Base-by-base conservation (phyloP, 1,140 invertebrate species). In the Megalonaias nervosa region DNA sequence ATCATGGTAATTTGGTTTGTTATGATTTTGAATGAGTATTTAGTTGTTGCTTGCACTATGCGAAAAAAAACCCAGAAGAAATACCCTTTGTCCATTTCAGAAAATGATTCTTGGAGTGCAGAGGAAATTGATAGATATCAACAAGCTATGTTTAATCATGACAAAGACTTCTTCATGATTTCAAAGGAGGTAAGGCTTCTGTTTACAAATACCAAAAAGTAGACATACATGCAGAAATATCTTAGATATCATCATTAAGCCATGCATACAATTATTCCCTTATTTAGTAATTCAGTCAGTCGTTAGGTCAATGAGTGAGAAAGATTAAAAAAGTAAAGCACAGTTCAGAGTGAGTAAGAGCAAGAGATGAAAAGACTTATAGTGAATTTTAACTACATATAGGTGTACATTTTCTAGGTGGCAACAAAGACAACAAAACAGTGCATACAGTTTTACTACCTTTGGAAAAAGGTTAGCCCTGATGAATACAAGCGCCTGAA, bases 401-500 rank as follows among this genome's bases (percentile, higher is more conserved):
- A 38, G 0, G 56, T 48, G n/a, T 14, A 48, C 15, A 23, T 61
- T 74, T 81, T 91, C 61, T 89, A 97, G 95, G 92, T 98, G 85
- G 93, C 93, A 84, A 95, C 94, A 31, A 99, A 99, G 93, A 94
- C 95, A 66, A 94, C 95, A 9, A 97, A 97, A 87, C 96, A 99
- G 87, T 99, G 98, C 92, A 93, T 99, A 83, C 96, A 98, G 92
- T 99, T 99, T 91, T 99, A 99, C 91, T 99, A 99, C 90, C 94
- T 98, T 83, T 99, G 98, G 98, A 99, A 99, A 91, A 91, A 91
- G 69, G 88, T 90, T 19, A 97, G 96, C 83, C 94, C 95, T 71
- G 95, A 97, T 88, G 96, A 96, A 82, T 95, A 96, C 86, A 93
- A 94, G 85, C 92, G 93, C 78, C 86, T 95, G 56, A 92, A 94